Evolutionary conservation across 2,113 vertebrate genomes (phyloP).

Genomic region (Murina feae): DNA sequence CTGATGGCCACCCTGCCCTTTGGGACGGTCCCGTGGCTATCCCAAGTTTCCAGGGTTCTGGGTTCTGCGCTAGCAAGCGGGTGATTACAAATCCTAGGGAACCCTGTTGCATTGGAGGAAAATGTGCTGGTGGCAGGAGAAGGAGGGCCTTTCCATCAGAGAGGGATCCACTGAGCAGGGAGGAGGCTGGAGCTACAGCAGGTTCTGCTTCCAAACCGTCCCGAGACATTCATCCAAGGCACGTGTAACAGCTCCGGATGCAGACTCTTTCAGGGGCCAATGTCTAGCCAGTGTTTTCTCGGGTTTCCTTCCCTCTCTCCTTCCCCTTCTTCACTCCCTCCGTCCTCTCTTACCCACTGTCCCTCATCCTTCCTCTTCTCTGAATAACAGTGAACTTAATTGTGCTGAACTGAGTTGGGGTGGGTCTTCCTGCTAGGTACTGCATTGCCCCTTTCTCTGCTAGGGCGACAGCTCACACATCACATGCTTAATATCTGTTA

Average conservation of each 20-base stretch:
- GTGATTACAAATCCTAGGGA: neutral
- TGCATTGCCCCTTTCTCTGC: too few species aligned
- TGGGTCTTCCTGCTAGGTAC: accelerated
- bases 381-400: neutral
- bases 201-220: neutral
- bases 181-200: too few species aligned
- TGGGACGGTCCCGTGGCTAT: neutral
- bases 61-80: neutral
- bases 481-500: neutral
- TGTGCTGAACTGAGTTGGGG: neutral
- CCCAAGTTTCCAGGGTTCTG: neutral
- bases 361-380: neutral
- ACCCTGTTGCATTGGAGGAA: neutral
- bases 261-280: neutral
- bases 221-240: neutral
- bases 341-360: neutral
- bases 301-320: too few species aligned
- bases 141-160: neutral
- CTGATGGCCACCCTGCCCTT: neutral
- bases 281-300: neutral
- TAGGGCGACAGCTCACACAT: neutral
- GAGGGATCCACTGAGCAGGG: neutral
- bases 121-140: neutral
- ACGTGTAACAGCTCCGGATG: neutral
- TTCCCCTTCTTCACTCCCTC: neutral